These are phyloP conservation scores for Danio albolineatus DNA, from an alignment of 2,797 vertebrate genomes.

Conservation along the genomic window DNA sequence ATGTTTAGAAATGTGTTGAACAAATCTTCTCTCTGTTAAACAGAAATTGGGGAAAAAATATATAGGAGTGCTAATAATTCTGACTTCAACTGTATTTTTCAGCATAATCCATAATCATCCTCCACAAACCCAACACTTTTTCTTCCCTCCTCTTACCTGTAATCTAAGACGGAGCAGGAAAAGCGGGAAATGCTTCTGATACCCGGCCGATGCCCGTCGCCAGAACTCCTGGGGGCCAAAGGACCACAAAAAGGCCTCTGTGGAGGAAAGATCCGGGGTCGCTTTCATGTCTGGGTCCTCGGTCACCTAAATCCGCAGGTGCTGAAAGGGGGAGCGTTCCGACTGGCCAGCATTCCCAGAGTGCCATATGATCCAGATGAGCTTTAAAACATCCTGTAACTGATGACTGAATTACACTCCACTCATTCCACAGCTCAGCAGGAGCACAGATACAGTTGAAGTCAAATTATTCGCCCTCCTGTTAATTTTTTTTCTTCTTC, in stretches of 20 bases:
- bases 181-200: constrained; percentile 59
- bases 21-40: no score
- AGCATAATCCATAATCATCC: neutral
- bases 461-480: no score
- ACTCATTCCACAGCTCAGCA: constrained; percentile 38
- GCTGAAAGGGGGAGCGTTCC: constrained; percentile 46
- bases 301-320: constrained; percentile 58
- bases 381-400: constrained; percentile 56
- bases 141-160: constrained; percentile 17
- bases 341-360: constrained; percentile 51
- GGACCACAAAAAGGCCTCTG: constrained; percentile 60
- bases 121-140: constrained; percentile 32
- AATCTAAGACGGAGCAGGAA: constrained; percentile 43
- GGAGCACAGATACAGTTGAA: neutral
- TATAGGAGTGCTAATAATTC: no score
- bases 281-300: constrained; percentile 49
- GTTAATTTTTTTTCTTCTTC: no score
- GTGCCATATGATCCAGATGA: constrained; percentile 54
- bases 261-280: constrained; percentile 32
- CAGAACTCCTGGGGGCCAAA: constrained; percentile 36
- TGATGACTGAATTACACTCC: constrained; percentile 24
- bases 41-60: no score
- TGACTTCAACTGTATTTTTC: no score
- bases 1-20: no score
- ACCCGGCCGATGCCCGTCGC: constrained; percentile 34